Evolutionary conservation across 2,797 vertebrate species (phyloP), one percentile per base, ranked within the genome.

Genomic region (Danio albolineatus): DNA sequence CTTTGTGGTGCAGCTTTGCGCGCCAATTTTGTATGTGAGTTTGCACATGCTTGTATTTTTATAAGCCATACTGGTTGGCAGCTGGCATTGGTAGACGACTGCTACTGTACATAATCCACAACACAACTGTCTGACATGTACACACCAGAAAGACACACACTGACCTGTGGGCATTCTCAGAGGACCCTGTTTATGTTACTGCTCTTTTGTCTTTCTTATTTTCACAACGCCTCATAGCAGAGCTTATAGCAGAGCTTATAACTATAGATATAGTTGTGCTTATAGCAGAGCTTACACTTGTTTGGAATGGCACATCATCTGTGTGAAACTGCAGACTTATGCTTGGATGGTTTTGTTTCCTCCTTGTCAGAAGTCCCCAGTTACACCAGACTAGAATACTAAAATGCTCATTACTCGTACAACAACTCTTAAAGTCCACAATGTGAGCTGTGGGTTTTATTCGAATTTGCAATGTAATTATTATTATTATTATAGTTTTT

Each of bases 1-100:
- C 19, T 67, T 71, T 82, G 81, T 3, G 54, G 41, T 84, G 79
- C 67, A 72, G 49, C 82, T 67, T 81, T 84, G 82, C 84, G 69
- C 39, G 17, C 53, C 56, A 19, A n/a, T 73, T 54, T 43, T 56
- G 54, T 28, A 12, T 53, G 14, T 36, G 49, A 36, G 19, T 53
- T n/a, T 53, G 71, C 54, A 67, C 12, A 59, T 76, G 64, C 17
- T 2, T 56, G 44, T 69, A 12, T 36, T 62, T 51, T 19, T 62
- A 46, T 36, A 53, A n/a, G 21, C 10, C 12, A n/a, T 38, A 39
- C 28, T 28, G 28, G 28, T 44, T 43, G 59, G 6, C 1, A 44
- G 39, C 73, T 71, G 21, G 46, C 39, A 64, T 43, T 14, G 77
- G 13, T 19, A 72, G 16, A 46, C 19, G 38, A 41, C 19, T 61